Evolutionary conservation across 1,140 invertebrate species (phyloP).

Genomic region (Scaptomyza pallida): DNA sequence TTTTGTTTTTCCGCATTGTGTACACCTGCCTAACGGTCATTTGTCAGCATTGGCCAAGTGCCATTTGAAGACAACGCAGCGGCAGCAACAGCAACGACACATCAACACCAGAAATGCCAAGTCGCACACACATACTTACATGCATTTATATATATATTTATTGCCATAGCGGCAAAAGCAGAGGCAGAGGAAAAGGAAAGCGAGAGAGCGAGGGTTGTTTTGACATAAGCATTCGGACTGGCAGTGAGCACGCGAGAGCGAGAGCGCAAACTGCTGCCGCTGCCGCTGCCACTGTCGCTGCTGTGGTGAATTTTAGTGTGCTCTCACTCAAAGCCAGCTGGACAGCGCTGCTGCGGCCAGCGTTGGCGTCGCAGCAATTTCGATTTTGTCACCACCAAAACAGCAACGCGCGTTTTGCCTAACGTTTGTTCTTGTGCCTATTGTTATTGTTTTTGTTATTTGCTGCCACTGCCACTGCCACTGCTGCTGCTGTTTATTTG

Average conservation of each 20-base stretch:
- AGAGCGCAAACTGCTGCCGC: constrained; percentile 26
- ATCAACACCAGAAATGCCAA: constrained; percentile 16
- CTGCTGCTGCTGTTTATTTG: constrained; percentile 39
- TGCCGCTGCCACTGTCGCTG: constrained; percentile 42
- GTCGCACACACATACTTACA: constrained; percentile 18
- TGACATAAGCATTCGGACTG: neutral
- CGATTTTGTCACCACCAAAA: constrained; percentile 72
- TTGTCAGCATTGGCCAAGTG: constrained; percentile 76
- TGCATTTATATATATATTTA: neutral
- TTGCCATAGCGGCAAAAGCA: constrained; percentile 8
- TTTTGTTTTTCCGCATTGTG: neutral
- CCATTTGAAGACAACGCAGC: constrained; percentile 46
- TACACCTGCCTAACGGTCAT: constrained; percentile 45
- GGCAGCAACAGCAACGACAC: neutral
- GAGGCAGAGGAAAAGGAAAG: neutral
- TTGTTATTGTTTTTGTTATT: constrained; percentile 21
- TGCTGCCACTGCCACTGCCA: constrained; percentile 9
- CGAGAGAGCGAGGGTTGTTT: constrained; percentile 37
- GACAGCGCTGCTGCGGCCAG: constrained; percentile 17
- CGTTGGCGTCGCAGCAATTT: constrained; percentile 46
- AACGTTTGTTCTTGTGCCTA: constrained; percentile 3
- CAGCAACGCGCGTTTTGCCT: constrained; percentile 12
- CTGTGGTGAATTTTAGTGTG: constrained; percentile 63
- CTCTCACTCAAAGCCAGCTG: neutral
- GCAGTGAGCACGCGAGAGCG: constrained; percentile 15